These are phyloP conservation scores for Brachypteracias leptosomus DNA, from an alignment of 2,113 vertebrate species.

Conservation along the genomic window DNA sequence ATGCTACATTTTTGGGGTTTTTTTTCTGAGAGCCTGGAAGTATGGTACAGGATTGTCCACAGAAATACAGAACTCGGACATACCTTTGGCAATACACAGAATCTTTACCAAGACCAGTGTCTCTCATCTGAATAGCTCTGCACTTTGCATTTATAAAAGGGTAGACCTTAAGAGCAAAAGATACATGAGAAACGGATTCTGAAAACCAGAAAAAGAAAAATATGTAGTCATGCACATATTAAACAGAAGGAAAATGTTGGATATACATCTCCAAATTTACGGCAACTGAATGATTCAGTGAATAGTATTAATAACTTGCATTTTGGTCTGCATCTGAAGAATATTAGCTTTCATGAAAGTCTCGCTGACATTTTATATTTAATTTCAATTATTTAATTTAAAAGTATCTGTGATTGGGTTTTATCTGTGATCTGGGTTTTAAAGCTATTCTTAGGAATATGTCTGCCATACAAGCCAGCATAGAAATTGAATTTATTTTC, in stretches of 20 bases:
- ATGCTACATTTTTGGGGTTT: rapidly evolving
- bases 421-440: background rate
- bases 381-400: background rate
- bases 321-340: background rate
- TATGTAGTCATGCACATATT: no score
- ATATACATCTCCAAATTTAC: background rate
- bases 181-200: background rate
- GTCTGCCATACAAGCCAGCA: background rate
- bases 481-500: background rate
- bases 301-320: background rate
- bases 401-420: no score
- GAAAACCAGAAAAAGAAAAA: background rate
- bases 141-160: background rate
- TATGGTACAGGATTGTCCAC: background rate
- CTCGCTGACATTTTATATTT: background rate
- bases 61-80: background rate
- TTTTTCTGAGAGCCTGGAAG: background rate
- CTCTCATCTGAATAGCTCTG: background rate
- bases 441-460: background rate
- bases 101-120: background rate
- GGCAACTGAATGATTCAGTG: background rate
- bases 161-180: background rate
- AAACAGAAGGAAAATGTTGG: background rate
- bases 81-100: background rate
- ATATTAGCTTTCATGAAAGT: background rate